Base-by-base conservation (phyloP, 2,113 vertebrate genomes). In the Porphyrio hochstetteri region DNA sequence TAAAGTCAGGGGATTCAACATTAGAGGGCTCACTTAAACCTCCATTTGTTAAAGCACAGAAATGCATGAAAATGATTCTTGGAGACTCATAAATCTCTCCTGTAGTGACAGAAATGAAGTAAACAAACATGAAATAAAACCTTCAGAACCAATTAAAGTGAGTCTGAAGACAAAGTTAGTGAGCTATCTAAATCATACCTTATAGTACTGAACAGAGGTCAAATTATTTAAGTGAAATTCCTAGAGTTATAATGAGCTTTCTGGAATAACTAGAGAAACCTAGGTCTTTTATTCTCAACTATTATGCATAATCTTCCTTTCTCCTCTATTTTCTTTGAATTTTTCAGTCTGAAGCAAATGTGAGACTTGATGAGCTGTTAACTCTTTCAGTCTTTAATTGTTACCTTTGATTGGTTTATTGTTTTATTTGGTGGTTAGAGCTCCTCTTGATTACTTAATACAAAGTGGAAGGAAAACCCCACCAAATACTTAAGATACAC, bases 381-480 rank as follows among this genome's bases (percentile, higher is more conserved):
- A 61, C 11, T 65, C 9, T 65, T 33, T 55, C 55, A 77, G 70
- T 28, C 61, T 80, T 82, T 82, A 61, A 25, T 50, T 90, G 59
- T 36, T n/a, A 70, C 36, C 84, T 33, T 82, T 74, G 55, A 80
- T 63, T 86, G 38, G 67, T 86, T 72, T 67, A 83, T 83, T 93
- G 76, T 44, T 96, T 79, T 94, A 46, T 83, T 86, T 90, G 46
- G 40, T 94, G 36, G 28, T 71, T 74, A 83, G 63, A 90, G 36
- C 63, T 38, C 56, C 31, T 92, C 76, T 72, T 90, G 50, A 46
- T 90, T 59, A 46, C 82, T 76, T 69, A 14, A 14, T 4, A 64
- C 24, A 7, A 77, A 90, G 36, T 55, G 36, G 18, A 91, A 18
- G 29, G n/a, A 63, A 92, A 92, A 21, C 7, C 31, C 10, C 25